phyloP scores from a whole-genome alignment of 2,113 vertebrate species.

The Macheiramphus alcinus region DNA sequence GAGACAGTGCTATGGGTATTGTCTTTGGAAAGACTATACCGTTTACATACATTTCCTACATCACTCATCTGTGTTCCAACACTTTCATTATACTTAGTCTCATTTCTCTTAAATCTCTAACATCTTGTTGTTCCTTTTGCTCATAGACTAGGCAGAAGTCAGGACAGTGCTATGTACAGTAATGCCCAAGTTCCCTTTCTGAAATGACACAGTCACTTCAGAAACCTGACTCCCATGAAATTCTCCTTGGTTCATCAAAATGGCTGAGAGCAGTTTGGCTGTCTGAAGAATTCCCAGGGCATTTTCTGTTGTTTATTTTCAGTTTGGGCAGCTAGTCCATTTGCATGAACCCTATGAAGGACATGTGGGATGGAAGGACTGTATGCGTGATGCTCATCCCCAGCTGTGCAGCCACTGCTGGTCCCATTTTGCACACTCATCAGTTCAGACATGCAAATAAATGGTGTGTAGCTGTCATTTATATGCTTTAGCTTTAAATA shows the following conservation, averaged over 20 bases:
- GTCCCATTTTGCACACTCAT: not conserved
- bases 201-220: not conserved
- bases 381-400: rapidly evolving
- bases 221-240: not conserved
- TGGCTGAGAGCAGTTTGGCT: not conserved
- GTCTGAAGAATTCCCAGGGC: not conserved
- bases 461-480: not conserved
- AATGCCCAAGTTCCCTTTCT: not conserved
- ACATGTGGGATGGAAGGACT: not conserved
- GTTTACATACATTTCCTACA: not conserved
- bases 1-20: too few species aligned
- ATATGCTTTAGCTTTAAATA: not conserved
- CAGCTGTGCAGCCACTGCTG: not conserved
- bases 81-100: not conserved
- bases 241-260: not conserved
- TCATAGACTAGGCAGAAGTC: not conserved
- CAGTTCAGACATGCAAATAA: not conserved
- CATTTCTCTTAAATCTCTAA: not conserved
- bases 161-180: rapidly evolving
- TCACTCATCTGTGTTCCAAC: not conserved
- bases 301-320: not conserved
- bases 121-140: not conserved
- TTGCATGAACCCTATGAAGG: not conserved
- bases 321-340: not conserved
- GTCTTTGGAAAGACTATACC: not conserved